Evolutionary conservation across 2,888 invertebrate species (phyloP).

Genomic region (Nomada lathburiana): DNA sequence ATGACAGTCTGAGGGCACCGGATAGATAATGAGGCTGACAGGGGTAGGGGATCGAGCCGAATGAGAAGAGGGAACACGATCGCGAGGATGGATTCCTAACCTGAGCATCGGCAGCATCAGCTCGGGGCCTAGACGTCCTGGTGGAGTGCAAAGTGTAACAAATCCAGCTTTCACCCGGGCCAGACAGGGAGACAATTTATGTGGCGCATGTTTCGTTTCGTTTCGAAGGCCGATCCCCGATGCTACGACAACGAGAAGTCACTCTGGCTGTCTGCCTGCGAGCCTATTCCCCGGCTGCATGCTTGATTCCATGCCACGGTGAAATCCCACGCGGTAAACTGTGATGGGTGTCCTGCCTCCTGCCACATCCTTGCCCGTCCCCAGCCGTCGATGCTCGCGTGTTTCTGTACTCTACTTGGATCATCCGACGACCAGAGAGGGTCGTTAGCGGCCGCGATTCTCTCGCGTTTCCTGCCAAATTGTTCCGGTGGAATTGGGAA

Average conservation of each 20-base stretch:
- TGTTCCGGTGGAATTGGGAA: not conserved
- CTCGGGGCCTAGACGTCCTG: conserved; percentile 78
- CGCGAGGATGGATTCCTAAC: conserved; percentile 69
- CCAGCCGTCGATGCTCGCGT: conserved; percentile 35
- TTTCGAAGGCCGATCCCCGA: conserved; percentile 78
- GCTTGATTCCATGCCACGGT: conserved; percentile 70
- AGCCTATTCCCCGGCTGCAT: conserved; percentile 58
- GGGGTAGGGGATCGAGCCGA: conserved; percentile 55
- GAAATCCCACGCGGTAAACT: conserved; percentile 64
- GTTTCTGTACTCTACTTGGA: conserved; percentile 12
- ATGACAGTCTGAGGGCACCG: conserved; percentile 64
- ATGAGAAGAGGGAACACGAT: conserved; percentile 65
- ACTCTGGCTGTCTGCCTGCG: conserved; percentile 67
- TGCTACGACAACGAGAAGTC: conserved; percentile 76
- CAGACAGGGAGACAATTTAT: conserved; percentile 84
- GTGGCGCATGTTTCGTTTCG: conserved; percentile 83
- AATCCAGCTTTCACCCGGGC: conserved; percentile 84
- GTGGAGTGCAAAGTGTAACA: conserved; percentile 84
- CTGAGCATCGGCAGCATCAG: conserved; percentile 63
- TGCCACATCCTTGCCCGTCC: conserved; percentile 47
- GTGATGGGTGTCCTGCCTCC: conserved; percentile 60
- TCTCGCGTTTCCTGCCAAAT: not conserved
- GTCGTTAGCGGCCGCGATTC: conserved; percentile 35
- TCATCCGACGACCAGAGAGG: conserved; percentile 30
- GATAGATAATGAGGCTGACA: conserved; percentile 71